Conservation (phyloP, 2,113 vertebrate species). For the Neopipo cinnamomea region DNA sequence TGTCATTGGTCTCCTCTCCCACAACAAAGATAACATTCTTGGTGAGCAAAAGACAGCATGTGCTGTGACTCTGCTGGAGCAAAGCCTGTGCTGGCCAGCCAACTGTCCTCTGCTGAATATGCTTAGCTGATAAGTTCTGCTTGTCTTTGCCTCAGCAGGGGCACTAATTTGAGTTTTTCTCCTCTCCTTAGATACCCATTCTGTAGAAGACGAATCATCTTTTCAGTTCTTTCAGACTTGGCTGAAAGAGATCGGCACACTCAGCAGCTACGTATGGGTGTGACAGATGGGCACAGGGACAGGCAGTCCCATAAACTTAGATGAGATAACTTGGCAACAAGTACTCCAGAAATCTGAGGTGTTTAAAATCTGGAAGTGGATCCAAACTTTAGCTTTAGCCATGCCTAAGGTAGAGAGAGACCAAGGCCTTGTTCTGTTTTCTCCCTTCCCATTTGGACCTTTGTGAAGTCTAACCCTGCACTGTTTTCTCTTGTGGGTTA, state of each 20-base stretch:
- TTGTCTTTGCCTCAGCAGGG: slow-evolving; percentile 14
- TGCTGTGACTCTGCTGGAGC: background rate
- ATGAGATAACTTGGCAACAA: background rate
- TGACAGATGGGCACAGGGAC: background rate
- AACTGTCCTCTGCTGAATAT: background rate
- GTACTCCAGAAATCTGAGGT: background rate
- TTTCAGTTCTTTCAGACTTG: background rate
- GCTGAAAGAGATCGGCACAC: background rate
- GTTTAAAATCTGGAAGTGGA: background rate
- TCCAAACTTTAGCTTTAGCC: background rate
- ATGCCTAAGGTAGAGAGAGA: background rate
- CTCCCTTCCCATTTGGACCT: background rate
- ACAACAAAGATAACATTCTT: background rate
- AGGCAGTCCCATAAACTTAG: background rate
- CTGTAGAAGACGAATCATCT: background rate
- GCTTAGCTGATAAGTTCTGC: background rate
- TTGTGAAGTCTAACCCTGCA: background rate
- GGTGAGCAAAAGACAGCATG: background rate
- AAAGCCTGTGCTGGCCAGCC: background rate
- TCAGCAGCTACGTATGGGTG: background rate
- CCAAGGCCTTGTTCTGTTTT: background rate
- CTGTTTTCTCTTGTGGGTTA: background rate
- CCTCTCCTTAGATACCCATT: background rate
- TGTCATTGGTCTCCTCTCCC: background rate
- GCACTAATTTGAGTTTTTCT: background rate